Evolutionary conservation across 2,113 vertebrate genomes (phyloP), one percentile per base, ranked within the genome.

Genomic region (Sylvilagus bachmani): DNA sequence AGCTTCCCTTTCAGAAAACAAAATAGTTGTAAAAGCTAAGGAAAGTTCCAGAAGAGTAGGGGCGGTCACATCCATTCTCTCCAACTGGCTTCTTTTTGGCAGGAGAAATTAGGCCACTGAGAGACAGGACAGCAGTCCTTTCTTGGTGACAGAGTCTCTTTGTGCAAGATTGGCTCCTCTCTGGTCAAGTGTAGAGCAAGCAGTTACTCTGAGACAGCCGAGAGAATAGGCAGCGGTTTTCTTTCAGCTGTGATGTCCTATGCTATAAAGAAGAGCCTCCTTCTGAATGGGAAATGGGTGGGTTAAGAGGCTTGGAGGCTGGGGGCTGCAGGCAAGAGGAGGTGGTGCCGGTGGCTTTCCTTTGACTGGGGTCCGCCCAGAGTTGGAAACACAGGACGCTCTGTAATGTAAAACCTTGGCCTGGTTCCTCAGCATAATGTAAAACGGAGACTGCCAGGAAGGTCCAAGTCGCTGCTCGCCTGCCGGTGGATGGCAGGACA

Each of bases 1-100:
- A 81, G 87, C 27, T 79, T 95, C 31, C 62, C n/a, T 86, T 95
- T 83, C 19, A 33, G 67, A 89, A 91, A 95, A 70, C 29, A 78
- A 16, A 24, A 58, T 67, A 25, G 4, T 38, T 36, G 0, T 89
- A 70, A 84, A 92, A 75, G 78, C 19, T 9, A 51, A 90, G 71
- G 74, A 78, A 93, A 33, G 10, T 69, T 94, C 90, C 21, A 67
- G 86, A 88, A 74, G 25, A 44, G 13, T 5, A 51, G 49, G 44
- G 62, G 13, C 31, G 22, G 5, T 17, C 90, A 5, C 25, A 6
- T 91, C 62, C 49, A 29, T 88, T 6, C n/a, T 53, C 3, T 80
- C 17, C 24, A 9, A 61, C 67, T 66, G 51, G 4, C 29, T 38
- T 94, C 44, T 29, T 36, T 38, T 81, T 66, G 64, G 22, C 33